These are phyloP conservation scores for Cottoperca gobio DNA, from an alignment of 2,797 vertebrate genomes.

Conservation along the genomic window DNA sequence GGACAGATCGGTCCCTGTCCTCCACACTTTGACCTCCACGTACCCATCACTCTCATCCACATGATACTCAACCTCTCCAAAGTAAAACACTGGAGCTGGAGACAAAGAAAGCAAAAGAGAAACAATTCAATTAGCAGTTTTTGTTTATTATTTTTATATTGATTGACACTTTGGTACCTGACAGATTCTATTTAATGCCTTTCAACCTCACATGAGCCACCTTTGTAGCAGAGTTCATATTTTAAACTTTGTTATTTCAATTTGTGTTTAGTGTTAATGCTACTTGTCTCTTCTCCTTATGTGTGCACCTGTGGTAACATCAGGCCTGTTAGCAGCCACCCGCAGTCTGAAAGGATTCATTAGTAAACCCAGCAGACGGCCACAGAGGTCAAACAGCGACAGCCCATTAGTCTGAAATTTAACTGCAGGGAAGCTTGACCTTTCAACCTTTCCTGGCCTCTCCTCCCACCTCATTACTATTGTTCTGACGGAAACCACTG, in stretches of 20 bases:
- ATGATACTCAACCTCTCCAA: constrained; percentile 85
- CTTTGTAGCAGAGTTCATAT: background rate
- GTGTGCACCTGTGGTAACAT: constrained; percentile 39
- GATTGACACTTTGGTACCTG: background rate
- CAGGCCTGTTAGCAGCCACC: constrained; percentile 38
- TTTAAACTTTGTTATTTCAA: background rate
- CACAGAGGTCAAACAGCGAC: constrained; percentile 60
- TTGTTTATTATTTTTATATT: background rate
- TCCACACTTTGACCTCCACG: constrained; percentile 90
- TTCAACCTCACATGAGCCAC: background rate
- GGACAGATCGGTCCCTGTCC: constrained; percentile 91
- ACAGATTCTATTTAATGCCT: background rate
- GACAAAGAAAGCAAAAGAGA: background rate
- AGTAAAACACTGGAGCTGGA: constrained; percentile 89
- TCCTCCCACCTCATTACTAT: constrained; percentile 43
- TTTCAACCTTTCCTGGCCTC: constrained; percentile 45
- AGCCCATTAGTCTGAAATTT: constrained; percentile 65
- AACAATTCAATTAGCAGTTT: background rate
- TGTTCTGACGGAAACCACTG: constrained; percentile 51
- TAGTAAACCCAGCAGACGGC: constrained; percentile 50
- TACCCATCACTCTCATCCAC: constrained; percentile 91
- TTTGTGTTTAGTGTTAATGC: constrained; percentile 21
- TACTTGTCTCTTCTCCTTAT: constrained; percentile 21
- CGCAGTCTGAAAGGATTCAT: constrained; percentile 43
- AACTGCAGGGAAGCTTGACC: constrained; percentile 55